phyloP scores from a whole-genome alignment of 2,113 vertebrate genomes.

The Ailurus styani region DNA sequence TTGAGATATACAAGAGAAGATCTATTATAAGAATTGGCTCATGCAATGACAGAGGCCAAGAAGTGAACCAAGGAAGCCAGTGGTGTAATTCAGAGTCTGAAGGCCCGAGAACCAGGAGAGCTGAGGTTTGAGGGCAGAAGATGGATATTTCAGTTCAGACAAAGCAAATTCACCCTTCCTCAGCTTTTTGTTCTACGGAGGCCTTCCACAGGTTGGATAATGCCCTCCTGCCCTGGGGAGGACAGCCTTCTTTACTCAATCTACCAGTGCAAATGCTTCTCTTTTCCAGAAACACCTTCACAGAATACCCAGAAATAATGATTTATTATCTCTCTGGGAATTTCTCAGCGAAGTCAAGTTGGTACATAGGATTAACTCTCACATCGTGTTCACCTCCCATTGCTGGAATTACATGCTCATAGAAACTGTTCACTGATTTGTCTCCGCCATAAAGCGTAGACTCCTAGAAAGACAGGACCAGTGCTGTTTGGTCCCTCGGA shows the following conservation, averaged over 20 bases:
- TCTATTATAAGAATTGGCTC: not conserved
- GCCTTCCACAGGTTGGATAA: not conserved
- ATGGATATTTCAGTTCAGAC: not conserved
- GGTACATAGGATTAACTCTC: not conserved
- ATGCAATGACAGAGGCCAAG: not conserved
- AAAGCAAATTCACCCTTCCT: not conserved
- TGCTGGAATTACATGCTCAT: not conserved
- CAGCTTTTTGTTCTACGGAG: not conserved
- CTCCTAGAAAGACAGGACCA: not conserved
- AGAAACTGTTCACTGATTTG: not conserved
- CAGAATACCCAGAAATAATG: not conserved
- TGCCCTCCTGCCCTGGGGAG: not conserved
- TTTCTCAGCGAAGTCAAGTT: not conserved
- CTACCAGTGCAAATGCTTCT: not conserved
- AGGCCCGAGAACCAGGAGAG: not conserved
- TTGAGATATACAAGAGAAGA: not conserved
- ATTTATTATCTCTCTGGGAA: not conserved
- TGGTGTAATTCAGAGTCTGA: not conserved
- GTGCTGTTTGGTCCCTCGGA: not conserved
- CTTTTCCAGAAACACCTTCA: not conserved
- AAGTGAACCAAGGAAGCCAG: not conserved
- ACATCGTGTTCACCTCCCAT: not conserved
- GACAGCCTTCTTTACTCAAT: not conserved
- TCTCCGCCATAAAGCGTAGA: not conserved
- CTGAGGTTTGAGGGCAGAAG: not conserved